Percentiles rank a stretch among this genome's conserved stretches.
Evolutionary conservation across 2,113 vertebrate species (phyloP).

Genomic region (Eptatretus burgeri): DNA sequence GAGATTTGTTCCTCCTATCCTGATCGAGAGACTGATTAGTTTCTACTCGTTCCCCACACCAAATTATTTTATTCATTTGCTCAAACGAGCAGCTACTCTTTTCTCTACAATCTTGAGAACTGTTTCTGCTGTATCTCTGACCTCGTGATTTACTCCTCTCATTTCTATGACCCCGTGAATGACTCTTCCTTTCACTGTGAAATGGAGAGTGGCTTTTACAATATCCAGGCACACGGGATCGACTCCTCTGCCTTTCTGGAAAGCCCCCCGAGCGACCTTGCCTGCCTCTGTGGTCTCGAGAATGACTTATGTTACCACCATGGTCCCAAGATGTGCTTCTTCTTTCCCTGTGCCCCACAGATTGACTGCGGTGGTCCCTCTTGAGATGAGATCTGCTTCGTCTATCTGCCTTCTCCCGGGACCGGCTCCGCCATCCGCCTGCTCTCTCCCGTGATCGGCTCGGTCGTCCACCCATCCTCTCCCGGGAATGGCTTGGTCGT

Average conservation of each 20-base stretch:
- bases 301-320: background rate
- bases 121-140: too few relatives aligned
- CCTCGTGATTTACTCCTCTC: too few relatives aligned
- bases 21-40: too few relatives aligned
- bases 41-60: too few relatives aligned
- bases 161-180: too few relatives aligned
- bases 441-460: background rate
- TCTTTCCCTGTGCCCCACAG: background rate
- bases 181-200: conserved; percentile 4
- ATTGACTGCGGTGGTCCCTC: background rate
- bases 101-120: too few relatives aligned
- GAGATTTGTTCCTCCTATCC: too few relatives aligned
- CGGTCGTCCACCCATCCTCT: background rate
- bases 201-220: background rate
- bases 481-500: background rate
- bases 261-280: background rate
- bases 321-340: background rate
- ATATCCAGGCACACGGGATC: background rate
- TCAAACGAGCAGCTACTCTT: too few relatives aligned
- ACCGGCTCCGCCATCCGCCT: background rate
- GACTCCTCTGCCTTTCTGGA: too few relatives aligned
- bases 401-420: conserved; percentile 1
- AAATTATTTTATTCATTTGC: too few relatives aligned
- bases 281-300: conserved; percentile 1
- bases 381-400: background rate